Percentiles rank a stretch among this genome's conserved stretches.
Evolutionary conservation across 2,888 invertebrate genomes (phyloP).

Genomic region (Pogonocherus hispidulus): DNA sequence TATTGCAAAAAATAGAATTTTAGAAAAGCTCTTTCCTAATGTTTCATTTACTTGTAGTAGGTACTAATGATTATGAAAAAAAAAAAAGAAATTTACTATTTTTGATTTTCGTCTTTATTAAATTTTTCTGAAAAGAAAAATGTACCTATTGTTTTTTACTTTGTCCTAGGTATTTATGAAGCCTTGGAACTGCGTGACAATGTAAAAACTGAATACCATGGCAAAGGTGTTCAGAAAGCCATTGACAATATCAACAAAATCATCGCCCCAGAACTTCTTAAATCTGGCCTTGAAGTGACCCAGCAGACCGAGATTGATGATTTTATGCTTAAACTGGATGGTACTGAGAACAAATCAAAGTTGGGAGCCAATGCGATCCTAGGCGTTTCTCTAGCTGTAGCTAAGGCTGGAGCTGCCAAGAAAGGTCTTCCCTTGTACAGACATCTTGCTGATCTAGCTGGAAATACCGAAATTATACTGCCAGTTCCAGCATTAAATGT

Average conservation of each 20-base stretch:
- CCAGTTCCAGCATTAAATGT: constrained; percentile 99
- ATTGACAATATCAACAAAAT: constrained; percentile 90
- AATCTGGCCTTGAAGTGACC: constrained; percentile 86
- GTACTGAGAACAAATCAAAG: constrained; percentile 97
- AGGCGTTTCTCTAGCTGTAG: constrained; percentile 96
- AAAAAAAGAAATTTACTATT: no score
- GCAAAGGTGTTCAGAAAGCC: constrained; percentile 96
- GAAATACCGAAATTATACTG: constrained; percentile 89
- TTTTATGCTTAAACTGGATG: constrained; percentile 90
- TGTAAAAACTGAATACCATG: constrained; percentile 90
- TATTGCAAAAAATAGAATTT: no score
- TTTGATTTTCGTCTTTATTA: no score
- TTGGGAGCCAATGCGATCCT: constrained; percentile 98
- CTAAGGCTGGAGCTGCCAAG: constrained; percentile 98
- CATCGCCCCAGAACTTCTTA: constrained; percentile 84
- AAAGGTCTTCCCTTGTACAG: constrained; percentile 89
- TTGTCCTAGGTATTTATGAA: constrained; percentile 84
- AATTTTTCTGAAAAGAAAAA: no score
- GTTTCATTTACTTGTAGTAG: no score
- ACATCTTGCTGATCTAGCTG: constrained; percentile 96
- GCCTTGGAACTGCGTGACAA: constrained; percentile 96
- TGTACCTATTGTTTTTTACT: neutral
- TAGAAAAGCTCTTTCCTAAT: no score
- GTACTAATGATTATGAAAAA: no score
- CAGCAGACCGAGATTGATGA: constrained; percentile 92